Conservation (phyloP, 2,888 invertebrate species). For the Cyclophora punctaria region DNA sequence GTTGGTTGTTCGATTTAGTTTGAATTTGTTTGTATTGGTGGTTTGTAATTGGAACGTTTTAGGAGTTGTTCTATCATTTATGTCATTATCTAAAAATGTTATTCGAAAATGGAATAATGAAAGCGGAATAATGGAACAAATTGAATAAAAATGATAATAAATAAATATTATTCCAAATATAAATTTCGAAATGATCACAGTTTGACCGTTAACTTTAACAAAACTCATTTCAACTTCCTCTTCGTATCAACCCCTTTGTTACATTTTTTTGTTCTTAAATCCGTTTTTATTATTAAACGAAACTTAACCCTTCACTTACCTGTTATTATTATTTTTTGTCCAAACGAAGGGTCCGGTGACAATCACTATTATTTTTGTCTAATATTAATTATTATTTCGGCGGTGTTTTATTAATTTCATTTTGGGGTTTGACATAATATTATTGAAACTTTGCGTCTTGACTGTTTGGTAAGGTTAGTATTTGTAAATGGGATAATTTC, state of each 20-base stretch:
- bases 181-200: constrained; percentile 8
- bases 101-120: too few relatives aligned
- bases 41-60: background rate
- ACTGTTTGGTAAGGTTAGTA: too few relatives aligned
- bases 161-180: too few relatives aligned
- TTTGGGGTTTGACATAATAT: background rate
- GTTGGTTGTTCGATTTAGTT: too few relatives aligned
- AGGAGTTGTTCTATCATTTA: too few relatives aligned
- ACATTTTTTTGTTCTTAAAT: constrained; percentile 43
- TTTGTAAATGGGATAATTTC: too few relatives aligned
- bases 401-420: constrained; percentile 17
- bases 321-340: constrained; percentile 39
- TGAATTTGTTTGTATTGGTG: too few relatives aligned
- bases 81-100: too few relatives aligned
- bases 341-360: constrained; percentile 50
- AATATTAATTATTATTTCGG: constrained; percentile 44
- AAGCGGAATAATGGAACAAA: too few relatives aligned
- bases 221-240: constrained; percentile 41
- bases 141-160: too few relatives aligned
- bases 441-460: too few relatives aligned
- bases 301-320: constrained; percentile 62
- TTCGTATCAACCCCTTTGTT: constrained; percentile 47
- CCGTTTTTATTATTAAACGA: constrained; percentile 37
- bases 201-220: constrained; percentile 43
- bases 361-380: constrained; percentile 45